Base-by-base conservation (phyloP, 2,888 invertebrate genomes). In the Ectobius pallidus region DNA sequence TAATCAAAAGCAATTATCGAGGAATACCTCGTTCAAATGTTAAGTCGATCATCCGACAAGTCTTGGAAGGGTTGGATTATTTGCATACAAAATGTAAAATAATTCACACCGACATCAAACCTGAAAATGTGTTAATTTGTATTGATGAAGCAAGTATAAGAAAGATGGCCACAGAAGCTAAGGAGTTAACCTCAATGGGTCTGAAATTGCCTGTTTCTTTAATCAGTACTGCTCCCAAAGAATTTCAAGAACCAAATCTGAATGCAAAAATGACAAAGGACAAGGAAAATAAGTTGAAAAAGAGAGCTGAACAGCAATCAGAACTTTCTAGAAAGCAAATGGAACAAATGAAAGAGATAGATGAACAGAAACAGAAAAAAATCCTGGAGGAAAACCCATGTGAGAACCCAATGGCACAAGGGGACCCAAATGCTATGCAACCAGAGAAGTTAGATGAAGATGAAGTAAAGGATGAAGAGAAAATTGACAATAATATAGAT, bases 1-100 rank as follows among this genome's bases (percentile, higher is more conserved):
- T 99, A 82, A 95, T 99, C 81, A 94, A 97, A 83, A 98, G 97
- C 78, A 97, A 97, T 85, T 99, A 99, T 85, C 92, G 95, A 83
- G 99, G 99, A 79, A 97, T 99, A 81, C 98, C 98, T 71, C 86
- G 97, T 75, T 89, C 91, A 80, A 99, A 99, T 86, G 99, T 99
- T 30, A 95, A 95, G 85, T 92, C 91, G 78, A 99, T 99, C 79
- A 97, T 96, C 80, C 89, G 90, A 78, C 99, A 99, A 89, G 95
- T 96, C 71, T 87, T 98, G 44, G 95, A 96, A 84, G 95, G 97
- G 32, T 87, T 99, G 78, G 95, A 97, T 84, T 99, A 99, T 87
- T 89, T 99, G 79, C 99, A 99, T 85, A 90, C 92, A 75, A 97
- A 97, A 86, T 99, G 99, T 87, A 92, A 95, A 85, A 99, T 95